Percentiles rank a stretch among this genome's conserved stretches.
Conservation (phyloP, 2,797 vertebrate genomes). For the Spinus pinus region DNA sequence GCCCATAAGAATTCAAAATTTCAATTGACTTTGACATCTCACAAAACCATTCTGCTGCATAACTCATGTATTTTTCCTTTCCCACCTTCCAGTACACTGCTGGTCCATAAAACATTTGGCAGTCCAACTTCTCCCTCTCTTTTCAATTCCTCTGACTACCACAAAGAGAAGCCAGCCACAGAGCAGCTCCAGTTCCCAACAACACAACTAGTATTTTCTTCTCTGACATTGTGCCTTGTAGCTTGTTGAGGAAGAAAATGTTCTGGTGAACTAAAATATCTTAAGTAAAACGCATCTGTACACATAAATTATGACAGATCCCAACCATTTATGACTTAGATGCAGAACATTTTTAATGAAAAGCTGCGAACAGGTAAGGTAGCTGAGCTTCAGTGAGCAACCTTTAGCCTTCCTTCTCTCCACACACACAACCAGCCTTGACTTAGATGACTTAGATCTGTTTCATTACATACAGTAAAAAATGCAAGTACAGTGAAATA, state of each 20-base stretch:
- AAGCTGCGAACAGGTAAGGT: neutral
- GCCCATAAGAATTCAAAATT: neutral
- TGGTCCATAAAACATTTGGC: neutral
- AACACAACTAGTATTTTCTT: neutral
- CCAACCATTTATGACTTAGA: neutral
- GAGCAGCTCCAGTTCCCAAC: neutral
- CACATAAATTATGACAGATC: neutral
- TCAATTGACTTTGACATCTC: neutral
- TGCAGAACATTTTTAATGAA: neutral
- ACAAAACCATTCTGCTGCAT: neutral
- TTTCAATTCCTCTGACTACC: neutral
- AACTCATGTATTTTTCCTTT: neutral
- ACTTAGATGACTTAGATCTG: neutral
- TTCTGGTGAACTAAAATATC: neutral
- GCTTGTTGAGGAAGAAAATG: neutral
- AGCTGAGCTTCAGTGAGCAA: neutral
- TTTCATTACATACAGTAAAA: neutral
- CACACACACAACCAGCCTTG: neutral
- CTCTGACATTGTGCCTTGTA: neutral
- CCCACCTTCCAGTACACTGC: neutral
- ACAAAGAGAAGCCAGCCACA: neutral
- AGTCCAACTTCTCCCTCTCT: neutral
- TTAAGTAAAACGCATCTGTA: neutral
- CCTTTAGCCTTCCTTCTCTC: neutral
- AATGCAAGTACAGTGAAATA: neutral